Base-by-base conservation (phyloP, 1,140 invertebrate genomes). In the Lepidostoma basale region DNA sequence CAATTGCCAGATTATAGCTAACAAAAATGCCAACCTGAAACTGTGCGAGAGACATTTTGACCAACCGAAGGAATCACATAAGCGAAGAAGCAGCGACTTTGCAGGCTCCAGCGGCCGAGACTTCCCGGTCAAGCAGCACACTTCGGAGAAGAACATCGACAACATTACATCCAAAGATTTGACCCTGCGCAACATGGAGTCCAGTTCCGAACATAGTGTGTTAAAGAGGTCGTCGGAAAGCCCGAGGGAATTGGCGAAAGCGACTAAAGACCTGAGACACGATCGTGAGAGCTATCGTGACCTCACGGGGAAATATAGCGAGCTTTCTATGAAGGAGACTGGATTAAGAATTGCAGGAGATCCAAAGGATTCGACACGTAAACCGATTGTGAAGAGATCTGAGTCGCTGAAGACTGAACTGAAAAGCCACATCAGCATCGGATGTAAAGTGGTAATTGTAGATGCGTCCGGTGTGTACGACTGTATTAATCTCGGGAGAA, bases 401-500 rank as follows among this genome's bases (percentile, higher is more conserved):
- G 81, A 83, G 52, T 83, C 79, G 0, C 79, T 83, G 0, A 77
- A 80, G 42, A 84, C 85, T 23, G 85, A 84, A n/a, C 74, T 84
- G 52, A 84, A 84, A 62, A 78, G 79, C 22, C 81, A 80, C 16
- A 78, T 83, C 0, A 78, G 77, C 58, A 76, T 83, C 0, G 82
- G 81, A 0, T 81, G 81, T 58, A 86, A 86, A 72, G 85, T 86
- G 54, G 76, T 86, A 60, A 85, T 87, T 16, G 76, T 85, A 4
- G 85, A 87, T 62, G 82, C 84, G n/a, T 69, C 83, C 8, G 85
- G 85, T 8, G 85, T 86, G 62, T 97, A 94, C 76, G 93, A 97
- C 77, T 93, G 91, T 58, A 91, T 97, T 39, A 97, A 98, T 79
- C 81, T 95, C 59, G 93, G 93, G 16, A 83, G 93, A 52, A 84